Base-by-base conservation (phyloP, 2,888 invertebrate species). In the Yponomeuta sedellus region DNA sequence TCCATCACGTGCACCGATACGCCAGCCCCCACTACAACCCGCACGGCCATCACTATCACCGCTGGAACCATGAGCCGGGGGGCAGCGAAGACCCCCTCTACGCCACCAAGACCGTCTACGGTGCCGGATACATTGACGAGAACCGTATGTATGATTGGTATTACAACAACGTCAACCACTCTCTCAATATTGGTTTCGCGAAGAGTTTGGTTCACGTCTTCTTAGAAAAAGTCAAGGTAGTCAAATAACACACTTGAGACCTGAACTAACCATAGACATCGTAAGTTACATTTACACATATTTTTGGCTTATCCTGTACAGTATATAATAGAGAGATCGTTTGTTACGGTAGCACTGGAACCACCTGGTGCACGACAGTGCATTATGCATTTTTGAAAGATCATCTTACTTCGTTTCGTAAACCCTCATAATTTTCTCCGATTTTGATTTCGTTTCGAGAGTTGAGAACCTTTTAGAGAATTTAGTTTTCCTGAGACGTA, bases 81-180 rank as follows among this genome's bases (percentile, higher is more conserved):
- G 91, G 89, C 73, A 86, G 89, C 69, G 89, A 90, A 74, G 91
- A 90, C 69, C 87, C 91, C 52, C 80, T 90, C 67, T 89, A 89
- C 74, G 90, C 92, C 63, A 92, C 93, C 80, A 92, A 92, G 84
- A 93, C 93, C 34, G 89, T 91, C 85, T 91, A 90, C 81, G 91
- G 91, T 66, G 80, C 83, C 64, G 91, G 89, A 86, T 90, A 92
- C 83, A 90, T 88, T 77, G 91, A 92, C 80, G 92, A 91, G 73
- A 88, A 88, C 83, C 91, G 92, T 92, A 92, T 85, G 92, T 92
- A 91, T 88, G 39, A 63, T 64, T 64, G 64, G 57, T 64, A 25
- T 64, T 25, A 68, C 70, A 71, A 71, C 67, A 74, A 76, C 77
- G 79, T 77, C 75, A 71, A 76, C 76, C 77, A 74, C 77, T 78